These are phyloP conservation scores for Telenomus remus DNA, from an alignment of 1,140 invertebrate genomes.

Conservation along the genomic window DNA sequence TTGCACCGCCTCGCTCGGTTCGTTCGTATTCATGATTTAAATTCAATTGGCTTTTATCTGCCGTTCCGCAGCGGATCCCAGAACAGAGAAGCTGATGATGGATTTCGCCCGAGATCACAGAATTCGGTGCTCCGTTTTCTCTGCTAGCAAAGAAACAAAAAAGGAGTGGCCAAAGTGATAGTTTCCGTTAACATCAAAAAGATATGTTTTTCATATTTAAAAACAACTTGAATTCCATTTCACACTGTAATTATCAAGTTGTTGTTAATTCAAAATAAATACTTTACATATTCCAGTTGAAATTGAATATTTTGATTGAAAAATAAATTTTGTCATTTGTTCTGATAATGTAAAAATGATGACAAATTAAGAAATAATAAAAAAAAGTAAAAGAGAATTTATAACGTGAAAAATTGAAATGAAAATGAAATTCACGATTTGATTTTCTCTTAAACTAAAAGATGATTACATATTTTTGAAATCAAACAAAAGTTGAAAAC, in stretches of 20 bases:
- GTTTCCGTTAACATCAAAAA: conserved; percentile 23
- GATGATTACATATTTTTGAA: too few species aligned
- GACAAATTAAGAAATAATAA: too few species aligned
- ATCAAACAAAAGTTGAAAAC: too few species aligned
- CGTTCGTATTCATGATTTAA: conserved; percentile 76
- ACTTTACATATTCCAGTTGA: too few species aligned
- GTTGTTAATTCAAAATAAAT: too few species aligned
- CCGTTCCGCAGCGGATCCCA: conserved; percentile 63
- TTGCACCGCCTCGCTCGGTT: conserved; percentile 66
- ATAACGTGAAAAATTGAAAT: too few species aligned
- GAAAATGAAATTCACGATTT: neutral
- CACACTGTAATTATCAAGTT: neutral
- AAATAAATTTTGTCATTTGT: too few species aligned
- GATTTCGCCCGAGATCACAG: conserved; percentile 67
- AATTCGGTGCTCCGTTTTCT: conserved; percentile 49
- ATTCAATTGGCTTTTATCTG: conserved; percentile 76
- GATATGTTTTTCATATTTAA: conserved; percentile 41
- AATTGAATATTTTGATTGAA: too few species aligned
- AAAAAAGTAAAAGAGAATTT: too few species aligned
- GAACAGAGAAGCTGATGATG: conserved; percentile 67
- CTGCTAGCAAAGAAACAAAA: conserved; percentile 44
- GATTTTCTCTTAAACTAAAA: too few species aligned
- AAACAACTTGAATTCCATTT: conserved; percentile 3
- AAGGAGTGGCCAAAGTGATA: conserved; percentile 22
- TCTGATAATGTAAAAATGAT: too few species aligned